Evolutionary conservation across 1,140 invertebrate species (phyloP).

Genomic region (Hyles vespertilio): DNA sequence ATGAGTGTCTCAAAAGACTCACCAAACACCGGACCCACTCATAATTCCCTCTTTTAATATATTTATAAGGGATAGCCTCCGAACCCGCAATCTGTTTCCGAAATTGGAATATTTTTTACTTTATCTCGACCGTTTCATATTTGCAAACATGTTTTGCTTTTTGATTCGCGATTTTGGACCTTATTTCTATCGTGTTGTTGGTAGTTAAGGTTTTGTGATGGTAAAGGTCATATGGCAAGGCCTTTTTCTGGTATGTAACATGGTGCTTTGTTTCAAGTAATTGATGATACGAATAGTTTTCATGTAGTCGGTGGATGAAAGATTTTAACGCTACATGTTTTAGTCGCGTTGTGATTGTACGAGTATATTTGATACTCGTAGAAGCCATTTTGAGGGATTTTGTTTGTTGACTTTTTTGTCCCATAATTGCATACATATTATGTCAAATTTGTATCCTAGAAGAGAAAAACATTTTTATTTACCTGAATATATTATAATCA

Average conservation of each 20-base stretch:
- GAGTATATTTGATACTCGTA: too few species aligned
- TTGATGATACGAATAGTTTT: neutral
- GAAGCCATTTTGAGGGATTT: too few species aligned
- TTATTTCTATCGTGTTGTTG: neutral
- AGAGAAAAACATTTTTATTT: too few species aligned
- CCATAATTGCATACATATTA: too few species aligned
- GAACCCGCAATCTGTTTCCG: constrained; percentile 40
- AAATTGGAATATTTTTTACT: constrained; percentile 49
- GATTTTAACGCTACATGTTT: too few species aligned
- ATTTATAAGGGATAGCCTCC: constrained; percentile 42
- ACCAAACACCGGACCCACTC: constrained; percentile 25
- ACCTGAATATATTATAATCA: too few species aligned
- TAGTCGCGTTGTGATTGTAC: too few species aligned
- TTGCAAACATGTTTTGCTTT: constrained; percentile 9
- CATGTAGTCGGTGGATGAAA: too few species aligned
- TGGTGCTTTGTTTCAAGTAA: constrained; percentile 10
- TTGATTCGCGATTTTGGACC: neutral
- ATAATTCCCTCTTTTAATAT: constrained; percentile 46
- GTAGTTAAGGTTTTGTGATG: neutral
- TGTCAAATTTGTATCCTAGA: too few species aligned
- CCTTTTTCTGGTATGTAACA: constrained; percentile 4
- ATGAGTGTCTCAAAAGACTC: constrained; percentile 5
- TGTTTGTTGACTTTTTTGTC: too few species aligned
- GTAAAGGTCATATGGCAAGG: constrained; percentile 5
- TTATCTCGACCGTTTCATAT: constrained; percentile 27